These are phyloP conservation scores for Megamerina dolium DNA, from an alignment of 2,888 invertebrate species.

Conservation along the genomic window DNA sequence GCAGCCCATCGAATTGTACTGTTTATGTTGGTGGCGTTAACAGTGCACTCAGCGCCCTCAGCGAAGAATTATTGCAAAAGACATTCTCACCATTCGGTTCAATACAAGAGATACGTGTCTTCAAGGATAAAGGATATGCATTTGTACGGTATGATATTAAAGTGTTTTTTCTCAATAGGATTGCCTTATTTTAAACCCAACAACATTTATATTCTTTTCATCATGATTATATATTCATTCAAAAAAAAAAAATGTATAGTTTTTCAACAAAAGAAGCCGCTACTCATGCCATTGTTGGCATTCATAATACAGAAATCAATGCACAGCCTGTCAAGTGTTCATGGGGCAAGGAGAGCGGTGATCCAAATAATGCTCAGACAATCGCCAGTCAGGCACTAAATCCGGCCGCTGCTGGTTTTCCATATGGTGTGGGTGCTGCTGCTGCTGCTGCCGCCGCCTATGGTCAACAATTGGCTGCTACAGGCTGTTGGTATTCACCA, in stretches of 20 bases:
- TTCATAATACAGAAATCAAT: conserved; percentile 94
- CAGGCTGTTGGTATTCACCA: conserved; percentile 88
- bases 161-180: too few relatives aligned
- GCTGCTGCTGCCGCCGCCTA: conserved; percentile 57
- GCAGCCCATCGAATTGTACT: conserved; percentile 96
- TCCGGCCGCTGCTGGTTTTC: conserved; percentile 48
- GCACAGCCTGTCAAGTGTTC: conserved; percentile 97
- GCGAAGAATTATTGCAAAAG: conserved; percentile 95
- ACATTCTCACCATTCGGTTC: conserved; percentile 93
- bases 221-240: too few relatives aligned
- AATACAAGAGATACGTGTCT: conserved; percentile 96
- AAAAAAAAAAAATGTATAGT: conserved; percentile 56
- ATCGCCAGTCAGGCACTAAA: conserved; percentile 57
- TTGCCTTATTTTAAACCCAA: background rate
- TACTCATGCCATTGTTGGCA: conserved; percentile 94
- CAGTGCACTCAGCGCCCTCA: conserved; percentile 69
- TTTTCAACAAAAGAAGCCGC: conserved; percentile 99
- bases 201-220: background rate
- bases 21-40: conserved; percentile 92
- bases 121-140: conserved; percentile 98
- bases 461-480: conserved; percentile 68
- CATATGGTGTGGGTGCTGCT: conserved; percentile 55
- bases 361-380: conserved; percentile 77
- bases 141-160: conserved; percentile 88
- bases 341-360: conserved; percentile 98